Percentiles rank a stretch among this genome's conserved stretches.
Conservation (phyloP, 2,888 invertebrate species). For the Agrilus biguttatus region DNA sequence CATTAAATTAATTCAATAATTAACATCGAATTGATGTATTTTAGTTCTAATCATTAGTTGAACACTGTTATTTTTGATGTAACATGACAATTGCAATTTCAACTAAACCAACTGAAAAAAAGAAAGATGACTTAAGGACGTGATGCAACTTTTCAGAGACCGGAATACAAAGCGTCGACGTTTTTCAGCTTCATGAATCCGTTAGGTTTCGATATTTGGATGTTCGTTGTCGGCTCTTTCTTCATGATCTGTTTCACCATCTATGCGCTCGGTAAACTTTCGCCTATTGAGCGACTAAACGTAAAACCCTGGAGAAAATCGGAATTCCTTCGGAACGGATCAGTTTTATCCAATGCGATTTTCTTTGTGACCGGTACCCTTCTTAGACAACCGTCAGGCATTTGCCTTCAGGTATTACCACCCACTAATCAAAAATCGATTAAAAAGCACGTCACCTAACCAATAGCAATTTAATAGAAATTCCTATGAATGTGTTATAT, state of each 20-base stretch:
- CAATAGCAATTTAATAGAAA: too few relatives aligned
- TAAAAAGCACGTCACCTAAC: too few relatives aligned
- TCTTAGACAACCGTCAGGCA: constrained; percentile 45
- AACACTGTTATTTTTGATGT: too few relatives aligned
- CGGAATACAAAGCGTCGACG: constrained; percentile 41
- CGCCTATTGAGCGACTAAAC: constrained; percentile 47
- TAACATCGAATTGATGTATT: too few relatives aligned
- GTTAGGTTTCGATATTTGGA: constrained; percentile 49
- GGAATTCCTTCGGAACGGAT: constrained; percentile 36
- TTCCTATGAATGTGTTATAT: too few relatives aligned
- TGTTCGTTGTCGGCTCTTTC: constrained; percentile 45
- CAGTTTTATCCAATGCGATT: constrained; percentile 47
- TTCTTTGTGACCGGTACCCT: constrained; percentile 55
- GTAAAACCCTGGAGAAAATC: constrained; percentile 29
- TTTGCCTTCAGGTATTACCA: constrained; percentile 39
- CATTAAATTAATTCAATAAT: too few relatives aligned
- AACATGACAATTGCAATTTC: too few relatives aligned
- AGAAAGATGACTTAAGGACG: too few relatives aligned
- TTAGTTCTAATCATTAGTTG: too few relatives aligned
- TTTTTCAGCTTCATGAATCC: constrained; percentile 53
- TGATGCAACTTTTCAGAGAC: constrained; percentile 25
- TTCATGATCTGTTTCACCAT: constrained; percentile 42
- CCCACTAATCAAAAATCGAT: too few relatives aligned
- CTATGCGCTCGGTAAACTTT: constrained; percentile 45
- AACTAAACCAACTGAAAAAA: too few relatives aligned